A percentile compares a stretch with the other conserved stretches of the same genome.
Evolutionary conservation across 2,888 invertebrate species (phyloP).

Genomic region (Cybosia mesomella): DNA sequence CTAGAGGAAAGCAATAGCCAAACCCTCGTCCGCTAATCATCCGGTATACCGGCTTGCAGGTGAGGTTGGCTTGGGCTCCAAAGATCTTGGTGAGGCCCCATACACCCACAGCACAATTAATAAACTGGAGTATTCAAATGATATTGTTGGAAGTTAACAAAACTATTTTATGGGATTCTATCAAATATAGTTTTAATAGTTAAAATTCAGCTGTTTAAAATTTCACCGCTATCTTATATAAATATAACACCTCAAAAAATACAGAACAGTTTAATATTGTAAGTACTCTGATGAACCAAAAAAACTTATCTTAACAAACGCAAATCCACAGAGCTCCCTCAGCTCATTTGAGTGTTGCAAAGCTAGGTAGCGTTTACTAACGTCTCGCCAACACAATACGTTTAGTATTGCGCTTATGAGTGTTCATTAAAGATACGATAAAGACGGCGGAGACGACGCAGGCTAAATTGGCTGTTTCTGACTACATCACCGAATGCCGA

Average conservation of each 20-base stretch:
- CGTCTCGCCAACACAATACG: slow-evolving; percentile 72
- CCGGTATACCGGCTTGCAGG: too few species aligned
- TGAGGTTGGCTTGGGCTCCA: neutral
- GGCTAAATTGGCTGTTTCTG: slow-evolving; percentile 76
- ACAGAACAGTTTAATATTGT: neutral
- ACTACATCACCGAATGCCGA: slow-evolving; percentile 49
- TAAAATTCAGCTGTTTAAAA: neutral
- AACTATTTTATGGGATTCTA: too few species aligned
- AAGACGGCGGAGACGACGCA: slow-evolving; percentile 76
- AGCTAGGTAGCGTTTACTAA: slow-evolving; percentile 53
- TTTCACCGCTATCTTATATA: neutral
- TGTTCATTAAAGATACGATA: slow-evolving; percentile 87
- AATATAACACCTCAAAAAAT: neutral
- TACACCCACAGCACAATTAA: neutral
- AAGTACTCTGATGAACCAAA: slow-evolving; percentile 23
- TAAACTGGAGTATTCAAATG: too few species aligned
- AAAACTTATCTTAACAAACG: slow-evolving; percentile 56
- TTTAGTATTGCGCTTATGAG: slow-evolving; percentile 83
- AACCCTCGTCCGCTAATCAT: too few species aligned
- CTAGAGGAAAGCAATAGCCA: too few species aligned
- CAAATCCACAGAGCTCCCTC: slow-evolving; percentile 74
- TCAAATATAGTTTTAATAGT: too few species aligned
- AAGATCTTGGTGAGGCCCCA: neutral
- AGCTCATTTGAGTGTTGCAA: slow-evolving; percentile 63
- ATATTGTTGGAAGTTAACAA: too few species aligned